phyloP scores from a whole-genome alignment of 2,113 vertebrate species.

The Solenodon paradoxus region DNA sequence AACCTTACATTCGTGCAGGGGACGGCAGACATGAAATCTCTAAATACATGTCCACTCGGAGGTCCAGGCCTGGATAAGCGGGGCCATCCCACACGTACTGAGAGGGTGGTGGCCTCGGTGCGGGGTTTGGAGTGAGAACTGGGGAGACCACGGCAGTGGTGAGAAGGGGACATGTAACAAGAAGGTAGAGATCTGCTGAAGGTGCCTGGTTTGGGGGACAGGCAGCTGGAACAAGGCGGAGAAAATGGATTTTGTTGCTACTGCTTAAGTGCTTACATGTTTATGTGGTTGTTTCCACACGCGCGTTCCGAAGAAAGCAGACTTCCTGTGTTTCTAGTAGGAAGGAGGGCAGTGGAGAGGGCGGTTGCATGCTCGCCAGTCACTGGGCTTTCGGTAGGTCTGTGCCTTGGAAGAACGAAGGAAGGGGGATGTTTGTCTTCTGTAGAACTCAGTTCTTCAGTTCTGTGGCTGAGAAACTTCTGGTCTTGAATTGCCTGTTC shows the following conservation, averaged over 20 bases:
- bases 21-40: background rate
- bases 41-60: background rate
- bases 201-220: background rate
- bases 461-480: background rate
- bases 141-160: background rate
- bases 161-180: background rate
- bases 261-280: background rate
- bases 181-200: background rate
- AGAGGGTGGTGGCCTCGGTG: background rate
- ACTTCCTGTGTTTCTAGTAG: background rate
- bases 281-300: background rate
- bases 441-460: background rate
- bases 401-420: background rate
- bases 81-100: background rate
- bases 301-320: background rate
- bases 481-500: too few species aligned
- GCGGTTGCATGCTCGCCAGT: background rate
- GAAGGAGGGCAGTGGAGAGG: background rate
- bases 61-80: constrained; percentile 15
- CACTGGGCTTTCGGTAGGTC: background rate
- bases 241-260: background rate
- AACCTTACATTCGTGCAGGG: background rate
- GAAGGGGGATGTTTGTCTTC: too few species aligned
- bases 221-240: background rate
- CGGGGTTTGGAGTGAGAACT: background rate